These are phyloP conservation scores for Pithecia hirsuta DNA, from an alignment of 2,797 vertebrate species.

Conservation along the genomic window DNA sequence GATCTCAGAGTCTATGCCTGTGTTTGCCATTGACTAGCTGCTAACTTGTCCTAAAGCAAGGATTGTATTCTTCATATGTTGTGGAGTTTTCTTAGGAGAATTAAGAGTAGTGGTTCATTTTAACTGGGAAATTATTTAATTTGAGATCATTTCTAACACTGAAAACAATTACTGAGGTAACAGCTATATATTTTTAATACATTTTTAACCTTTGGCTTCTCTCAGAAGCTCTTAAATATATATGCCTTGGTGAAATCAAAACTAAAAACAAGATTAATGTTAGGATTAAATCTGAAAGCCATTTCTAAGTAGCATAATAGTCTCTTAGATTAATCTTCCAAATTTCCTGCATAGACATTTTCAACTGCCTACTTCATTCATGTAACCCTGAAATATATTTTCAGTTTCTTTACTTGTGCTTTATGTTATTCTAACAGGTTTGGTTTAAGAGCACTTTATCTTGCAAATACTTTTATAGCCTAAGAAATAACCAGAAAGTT, in stretches of 20 bases:
- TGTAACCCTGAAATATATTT: neutral
- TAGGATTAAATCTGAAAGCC: constrained; percentile 24
- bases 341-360: neutral
- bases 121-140: constrained; percentile 35
- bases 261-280: constrained; percentile 43
- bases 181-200: neutral
- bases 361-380: constrained; percentile 12
- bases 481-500: constrained; percentile 72
- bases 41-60: neutral
- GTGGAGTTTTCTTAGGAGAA: constrained; percentile 21
- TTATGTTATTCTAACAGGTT: constrained; percentile 60
- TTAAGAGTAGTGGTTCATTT: neutral
- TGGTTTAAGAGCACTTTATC: constrained; percentile 64
- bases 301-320: neutral
- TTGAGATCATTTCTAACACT: constrained; percentile 24
- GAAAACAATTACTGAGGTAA: constrained; percentile 1
- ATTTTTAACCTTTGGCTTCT: constrained; percentile 35
- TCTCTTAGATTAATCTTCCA: constrained; percentile 35
- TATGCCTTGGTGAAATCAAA: constrained; percentile 19
- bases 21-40: neutral
- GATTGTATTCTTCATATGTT: neutral
- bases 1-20: neutral
- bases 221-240: constrained; percentile 25
- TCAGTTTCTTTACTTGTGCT: constrained; percentile 26
- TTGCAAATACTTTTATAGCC: constrained; percentile 60